phyloP scores from a whole-genome alignment of 92 coral and sea anemone genomes.

The Desmophyllum pertusum region DNA sequence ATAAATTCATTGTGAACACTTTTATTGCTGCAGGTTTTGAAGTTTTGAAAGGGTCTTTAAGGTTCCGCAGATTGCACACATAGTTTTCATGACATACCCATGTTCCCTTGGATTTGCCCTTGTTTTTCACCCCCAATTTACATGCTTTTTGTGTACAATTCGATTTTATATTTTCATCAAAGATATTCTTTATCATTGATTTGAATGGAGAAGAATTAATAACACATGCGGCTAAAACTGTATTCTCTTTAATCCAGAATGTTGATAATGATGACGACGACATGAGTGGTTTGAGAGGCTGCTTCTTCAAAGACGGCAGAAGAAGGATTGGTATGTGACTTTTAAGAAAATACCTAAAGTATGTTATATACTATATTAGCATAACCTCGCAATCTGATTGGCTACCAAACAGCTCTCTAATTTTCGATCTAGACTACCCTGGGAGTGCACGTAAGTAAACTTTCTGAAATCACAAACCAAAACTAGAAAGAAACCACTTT shows the following conservation, averaged over 20 bases:
- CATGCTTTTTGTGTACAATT: background rate
- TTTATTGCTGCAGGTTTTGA: background rate
- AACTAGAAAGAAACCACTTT: too few species aligned
- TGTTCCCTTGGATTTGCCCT: too few species aligned
- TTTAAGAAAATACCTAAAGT: background rate
- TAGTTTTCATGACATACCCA: background rate
- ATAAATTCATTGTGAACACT: background rate
- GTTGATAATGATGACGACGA: conserved; percentile 96
- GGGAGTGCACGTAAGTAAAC: too few species aligned
- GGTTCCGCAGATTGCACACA: background rate
- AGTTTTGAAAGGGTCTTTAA: background rate
- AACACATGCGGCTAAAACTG: background rate
- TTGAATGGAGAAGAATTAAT: background rate
- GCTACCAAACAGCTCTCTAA: too few species aligned
- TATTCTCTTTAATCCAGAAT: conserved; percentile 32
- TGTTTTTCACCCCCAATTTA: too few species aligned
- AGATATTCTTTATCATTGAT: background rate
- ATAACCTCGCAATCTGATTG: too few species aligned
- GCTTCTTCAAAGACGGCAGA: conserved; percentile 95
- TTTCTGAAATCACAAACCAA: too few species aligned
- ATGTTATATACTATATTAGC: too few species aligned
- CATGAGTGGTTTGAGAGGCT: conserved; percentile 94
- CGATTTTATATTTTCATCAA: background rate
- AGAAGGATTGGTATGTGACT: conserved; percentile 79
- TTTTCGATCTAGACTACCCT: too few species aligned